These are phyloP conservation scores for Dryas iulia DNA, from an alignment of 1,140 invertebrate species.

Conservation along the genomic window DNA sequence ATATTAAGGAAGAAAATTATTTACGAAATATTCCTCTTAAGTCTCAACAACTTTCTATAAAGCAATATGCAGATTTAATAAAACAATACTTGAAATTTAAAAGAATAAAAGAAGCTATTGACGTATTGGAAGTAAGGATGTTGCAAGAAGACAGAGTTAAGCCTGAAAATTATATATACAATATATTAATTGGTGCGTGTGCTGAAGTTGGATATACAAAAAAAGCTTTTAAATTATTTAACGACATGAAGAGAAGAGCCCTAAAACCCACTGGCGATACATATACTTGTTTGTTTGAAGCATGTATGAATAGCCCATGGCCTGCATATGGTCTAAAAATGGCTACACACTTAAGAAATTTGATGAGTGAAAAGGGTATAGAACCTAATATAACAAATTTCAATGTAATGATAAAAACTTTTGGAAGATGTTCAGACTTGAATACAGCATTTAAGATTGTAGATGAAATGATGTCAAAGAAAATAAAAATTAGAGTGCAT, in stretches of 20 bases:
- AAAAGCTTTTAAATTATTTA: slow-evolving; percentile 91
- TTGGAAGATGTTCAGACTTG: slow-evolving; percentile 89
- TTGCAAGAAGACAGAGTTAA: slow-evolving; percentile 87
- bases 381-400: slow-evolving; percentile 89
- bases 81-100: slow-evolving; percentile 83
- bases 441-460: slow-evolving; percentile 88
- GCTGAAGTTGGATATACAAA: slow-evolving; percentile 90
- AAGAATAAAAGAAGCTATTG: slow-evolving; percentile 86
- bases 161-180: slow-evolving; percentile 89
- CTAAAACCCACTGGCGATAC: slow-evolving; percentile 85
- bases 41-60: slow-evolving; percentile 77
- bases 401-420: slow-evolving; percentile 95
- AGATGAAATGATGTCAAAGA: slow-evolving; percentile 89
- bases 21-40: slow-evolving; percentile 66
- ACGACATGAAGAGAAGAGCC: slow-evolving; percentile 88
- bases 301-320: slow-evolving; percentile 90
- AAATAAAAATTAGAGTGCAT: slow-evolving; percentile 83
- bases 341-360: slow-evolving; percentile 83
- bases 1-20: slow-evolving; percentile 81
- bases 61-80: slow-evolving; percentile 85
- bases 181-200: slow-evolving; percentile 89
- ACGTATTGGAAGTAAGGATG: slow-evolving; percentile 87
- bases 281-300: slow-evolving; percentile 93
- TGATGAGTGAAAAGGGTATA: slow-evolving; percentile 85
- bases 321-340: slow-evolving; percentile 82